Evolutionary conservation across 1,140 invertebrate genomes (phyloP).

Genomic region (Drosophila fuyamai): DNA sequence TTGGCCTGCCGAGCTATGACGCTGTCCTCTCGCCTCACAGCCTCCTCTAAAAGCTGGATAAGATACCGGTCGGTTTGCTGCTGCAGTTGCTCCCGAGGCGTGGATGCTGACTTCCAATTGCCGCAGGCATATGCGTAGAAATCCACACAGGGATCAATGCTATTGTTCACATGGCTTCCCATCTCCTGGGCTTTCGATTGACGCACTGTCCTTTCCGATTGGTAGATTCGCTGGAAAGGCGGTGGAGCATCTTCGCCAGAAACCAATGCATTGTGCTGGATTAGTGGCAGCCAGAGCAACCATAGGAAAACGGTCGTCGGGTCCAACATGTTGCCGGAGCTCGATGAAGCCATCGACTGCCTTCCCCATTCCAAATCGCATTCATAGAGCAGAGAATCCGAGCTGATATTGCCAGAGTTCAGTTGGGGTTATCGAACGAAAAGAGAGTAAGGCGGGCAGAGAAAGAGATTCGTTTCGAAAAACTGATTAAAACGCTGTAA

Average conservation of each 20-base stretch:
- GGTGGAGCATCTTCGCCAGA: neutral
- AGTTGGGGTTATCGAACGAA: conserved; percentile 15
- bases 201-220: conserved; percentile 77
- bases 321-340: conserved; percentile 61
- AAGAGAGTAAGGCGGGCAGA: neutral
- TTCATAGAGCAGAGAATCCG: neutral
- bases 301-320: conserved; percentile 2
- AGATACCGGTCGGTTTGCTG: conserved; percentile 90
- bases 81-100: conserved; percentile 89
- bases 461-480: neutral
- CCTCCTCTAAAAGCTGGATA: conserved; percentile 88
- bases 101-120: conserved; percentile 89
- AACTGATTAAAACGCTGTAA: conserved; percentile 1
- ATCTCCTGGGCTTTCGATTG: conserved; percentile 87
- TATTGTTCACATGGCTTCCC: conserved; percentile 90
- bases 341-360: conserved; percentile 40
- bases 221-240: conserved; percentile 80
- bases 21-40: conserved; percentile 55
- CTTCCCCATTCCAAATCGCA: conserved; percentile 4
- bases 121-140: conserved; percentile 90
- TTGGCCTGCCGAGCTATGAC: conserved; percentile 88
- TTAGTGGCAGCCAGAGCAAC: conserved; percentile 6
- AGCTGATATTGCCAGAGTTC: conserved; percentile 43
- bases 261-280: conserved; percentile 3
- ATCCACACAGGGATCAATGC: conserved; percentile 93